Conservation (phyloP, 2,797 vertebrate species). For the Rhabdophis nuchalis region DNA sequence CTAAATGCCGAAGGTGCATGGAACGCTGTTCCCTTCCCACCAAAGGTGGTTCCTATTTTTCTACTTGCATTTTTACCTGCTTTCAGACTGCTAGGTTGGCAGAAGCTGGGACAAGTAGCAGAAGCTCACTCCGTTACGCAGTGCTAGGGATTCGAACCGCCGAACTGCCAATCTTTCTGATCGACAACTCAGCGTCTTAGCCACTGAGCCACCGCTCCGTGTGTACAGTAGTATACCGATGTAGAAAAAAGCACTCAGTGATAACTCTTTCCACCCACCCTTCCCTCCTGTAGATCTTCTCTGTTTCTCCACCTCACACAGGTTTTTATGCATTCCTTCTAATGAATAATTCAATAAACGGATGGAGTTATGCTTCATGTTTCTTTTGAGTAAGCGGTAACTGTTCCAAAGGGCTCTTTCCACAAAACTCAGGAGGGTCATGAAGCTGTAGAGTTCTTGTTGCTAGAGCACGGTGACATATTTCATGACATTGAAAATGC, state of each 20-base stretch:
- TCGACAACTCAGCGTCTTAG: no score
- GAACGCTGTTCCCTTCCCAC: no score
- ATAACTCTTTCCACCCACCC: background rate
- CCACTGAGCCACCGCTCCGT: no score
- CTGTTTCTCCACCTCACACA: background rate
- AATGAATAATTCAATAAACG: conserved; percentile 66
- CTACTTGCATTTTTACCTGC: no score
- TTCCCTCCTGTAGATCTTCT: background rate
- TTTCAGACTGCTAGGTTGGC: no score
- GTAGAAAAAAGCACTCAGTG: conserved; percentile 41
- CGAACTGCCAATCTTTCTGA: no score
- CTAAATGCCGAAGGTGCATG: no score
- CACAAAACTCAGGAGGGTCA: conserved; percentile 58
- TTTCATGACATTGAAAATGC: conserved; percentile 47
- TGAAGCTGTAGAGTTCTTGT: conserved; percentile 53
- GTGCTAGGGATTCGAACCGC: no score
- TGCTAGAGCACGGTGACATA: conserved; percentile 46
- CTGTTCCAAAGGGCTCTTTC: conserved; percentile 60
- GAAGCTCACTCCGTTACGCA: no score
- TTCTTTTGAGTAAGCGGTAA: conserved; percentile 53
- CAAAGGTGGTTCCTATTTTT: no score
- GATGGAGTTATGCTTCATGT: conserved; percentile 53
- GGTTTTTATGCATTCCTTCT: conserved; percentile 20
- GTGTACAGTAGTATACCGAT: conserved; percentile 13
- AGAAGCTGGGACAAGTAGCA: no score